Percentiles rank a stretch among this genome's conserved stretches.
Evolutionary conservation across 2,888 invertebrate genomes (phyloP).

Genomic region (Nineta flava): DNA sequence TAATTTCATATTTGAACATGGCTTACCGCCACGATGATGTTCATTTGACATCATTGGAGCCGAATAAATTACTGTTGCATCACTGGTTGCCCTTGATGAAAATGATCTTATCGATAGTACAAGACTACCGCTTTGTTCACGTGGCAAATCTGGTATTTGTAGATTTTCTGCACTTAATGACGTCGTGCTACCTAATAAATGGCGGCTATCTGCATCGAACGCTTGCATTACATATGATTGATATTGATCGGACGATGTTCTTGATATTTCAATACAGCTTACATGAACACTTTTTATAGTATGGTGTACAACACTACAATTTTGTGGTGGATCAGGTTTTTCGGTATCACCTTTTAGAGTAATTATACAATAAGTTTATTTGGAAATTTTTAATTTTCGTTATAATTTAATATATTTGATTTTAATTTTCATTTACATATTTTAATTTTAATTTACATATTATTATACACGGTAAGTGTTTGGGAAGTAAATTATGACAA

Average conservation of each 20-base stretch:
- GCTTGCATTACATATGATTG: conserved; percentile 33
- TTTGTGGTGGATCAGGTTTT: conserved; percentile 32
- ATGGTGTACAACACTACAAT: conserved; percentile 33
- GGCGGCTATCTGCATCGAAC: conserved; percentile 32
- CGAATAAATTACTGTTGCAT: conserved; percentile 33
- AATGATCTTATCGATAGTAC: conserved; percentile 33
- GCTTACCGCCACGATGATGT: conserved; percentile 7
- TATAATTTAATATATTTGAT: too few relatives aligned
- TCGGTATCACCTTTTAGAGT: conserved; percentile 4
- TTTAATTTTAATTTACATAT: too few relatives aligned
- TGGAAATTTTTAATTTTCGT: too few relatives aligned
- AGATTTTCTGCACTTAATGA: conserved; percentile 31
- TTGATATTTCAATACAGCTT: conserved; percentile 26
- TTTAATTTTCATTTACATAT: too few relatives aligned
- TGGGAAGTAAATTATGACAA: too few relatives aligned
- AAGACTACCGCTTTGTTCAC: conserved; percentile 25
- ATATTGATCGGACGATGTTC: conserved; percentile 15
- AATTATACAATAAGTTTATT: not conserved
- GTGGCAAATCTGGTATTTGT: conserved; percentile 27
- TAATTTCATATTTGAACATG: not conserved
- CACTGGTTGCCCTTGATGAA: conserved; percentile 31
- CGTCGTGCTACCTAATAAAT: conserved; percentile 32
- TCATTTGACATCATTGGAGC: conserved; percentile 15
- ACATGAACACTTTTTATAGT: conserved; percentile 29
- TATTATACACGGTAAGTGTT: too few relatives aligned